phyloP scores from a whole-genome alignment of 2,888 invertebrate genomes.

The Meloe dianella region DNA sequence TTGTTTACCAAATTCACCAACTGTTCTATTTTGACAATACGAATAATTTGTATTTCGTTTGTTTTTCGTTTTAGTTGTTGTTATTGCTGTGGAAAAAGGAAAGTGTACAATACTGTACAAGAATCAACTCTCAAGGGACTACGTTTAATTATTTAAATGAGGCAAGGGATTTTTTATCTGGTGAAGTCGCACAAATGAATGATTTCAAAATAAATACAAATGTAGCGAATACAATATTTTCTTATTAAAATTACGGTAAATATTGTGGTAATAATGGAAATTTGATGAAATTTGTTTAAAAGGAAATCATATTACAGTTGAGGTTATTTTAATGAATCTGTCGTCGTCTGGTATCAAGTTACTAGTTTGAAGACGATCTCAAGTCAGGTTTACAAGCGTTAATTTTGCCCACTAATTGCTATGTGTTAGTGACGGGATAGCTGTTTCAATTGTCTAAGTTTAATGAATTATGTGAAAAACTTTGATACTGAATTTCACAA shows the following conservation, averaged over 20 bases:
- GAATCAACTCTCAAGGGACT: neutral
- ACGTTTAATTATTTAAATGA: conserved; percentile 12
- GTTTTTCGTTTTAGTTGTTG: neutral
- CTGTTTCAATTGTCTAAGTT: conserved; percentile 53
- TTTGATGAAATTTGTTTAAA: neutral
- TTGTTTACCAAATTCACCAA: neutral
- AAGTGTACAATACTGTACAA: neutral
- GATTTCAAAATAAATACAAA: conserved; percentile 3
- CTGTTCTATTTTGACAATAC: neutral
- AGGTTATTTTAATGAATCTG: conserved; percentile 6
- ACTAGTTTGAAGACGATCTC: conserved; percentile 16
- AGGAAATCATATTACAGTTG: neutral
- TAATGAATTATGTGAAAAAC: conserved; percentile 51
- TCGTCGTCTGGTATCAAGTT: conserved; percentile 8
- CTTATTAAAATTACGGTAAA: neutral
- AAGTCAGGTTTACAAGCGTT: conserved; percentile 48
- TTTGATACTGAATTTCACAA: conserved; percentile 38
- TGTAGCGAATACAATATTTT: neutral
- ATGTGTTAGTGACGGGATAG: conserved; percentile 47
- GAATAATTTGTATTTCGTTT: neutral
- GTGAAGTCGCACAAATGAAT: neutral
- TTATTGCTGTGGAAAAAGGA: neutral
- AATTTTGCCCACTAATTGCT: conserved; percentile 51
- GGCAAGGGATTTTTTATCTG: neutral
- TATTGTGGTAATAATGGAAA: neutral